These are phyloP conservation scores for Chrysomela aeneicollis DNA, from an alignment of 2,888 invertebrate genomes.

Conservation along the genomic window DNA sequence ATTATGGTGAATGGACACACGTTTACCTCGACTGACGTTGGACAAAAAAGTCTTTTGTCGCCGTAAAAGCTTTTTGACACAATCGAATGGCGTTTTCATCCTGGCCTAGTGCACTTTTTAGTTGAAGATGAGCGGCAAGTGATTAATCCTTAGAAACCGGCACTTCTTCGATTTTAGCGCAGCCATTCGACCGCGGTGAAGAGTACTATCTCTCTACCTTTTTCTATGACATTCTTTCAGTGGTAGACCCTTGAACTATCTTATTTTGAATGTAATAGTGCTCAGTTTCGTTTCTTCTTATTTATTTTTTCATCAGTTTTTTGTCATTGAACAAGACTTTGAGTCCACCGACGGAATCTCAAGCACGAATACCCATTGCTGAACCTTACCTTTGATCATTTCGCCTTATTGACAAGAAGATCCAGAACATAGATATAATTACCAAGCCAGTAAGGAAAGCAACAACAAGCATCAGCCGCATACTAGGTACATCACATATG, in stretches of 20 bases:
- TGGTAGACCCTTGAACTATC: constrained; percentile 25
- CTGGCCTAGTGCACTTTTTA: constrained; percentile 52
- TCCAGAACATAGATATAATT: too few species aligned
- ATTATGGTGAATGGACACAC: constrained; percentile 60
- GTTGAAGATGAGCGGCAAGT: constrained; percentile 52
- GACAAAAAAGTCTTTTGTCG: constrained; percentile 59
- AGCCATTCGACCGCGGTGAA: constrained; percentile 48
- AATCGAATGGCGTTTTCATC: constrained; percentile 55
- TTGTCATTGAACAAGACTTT: not conserved
- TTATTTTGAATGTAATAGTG: constrained; percentile 16
- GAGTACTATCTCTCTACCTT: constrained; percentile 30
- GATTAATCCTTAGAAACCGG: constrained; percentile 55
- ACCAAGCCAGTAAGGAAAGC: too few species aligned
- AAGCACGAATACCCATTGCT: too few species aligned
- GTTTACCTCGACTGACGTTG: constrained; percentile 59
- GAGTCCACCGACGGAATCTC: too few species aligned
- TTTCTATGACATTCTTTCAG: constrained; percentile 44
- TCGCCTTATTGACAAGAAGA: too few species aligned
- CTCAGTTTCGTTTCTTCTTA: not conserved
- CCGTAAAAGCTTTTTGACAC: constrained; percentile 64
- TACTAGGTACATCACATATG: too few species aligned
- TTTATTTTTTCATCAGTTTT: not conserved
- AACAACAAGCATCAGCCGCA: too few species aligned
- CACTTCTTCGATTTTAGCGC: constrained; percentile 43
- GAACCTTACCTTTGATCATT: too few species aligned